Evolutionary conservation across 1,140 invertebrate species (phyloP), one percentile per base, ranked within the genome.

Genomic region (Glossosoma conforme): DNA sequence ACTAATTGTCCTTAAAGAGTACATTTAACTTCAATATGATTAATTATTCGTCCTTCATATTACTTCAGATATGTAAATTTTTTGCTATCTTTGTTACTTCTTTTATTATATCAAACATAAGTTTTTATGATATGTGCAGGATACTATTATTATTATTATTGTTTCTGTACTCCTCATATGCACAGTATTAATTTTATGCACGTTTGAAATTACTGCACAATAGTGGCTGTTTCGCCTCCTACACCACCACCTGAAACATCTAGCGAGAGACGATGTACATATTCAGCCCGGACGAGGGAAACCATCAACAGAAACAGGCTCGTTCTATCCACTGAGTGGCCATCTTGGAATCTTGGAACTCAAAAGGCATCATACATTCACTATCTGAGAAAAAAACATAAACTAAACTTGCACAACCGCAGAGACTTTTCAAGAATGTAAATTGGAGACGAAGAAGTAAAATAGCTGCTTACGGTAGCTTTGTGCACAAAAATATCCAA

Each of bases 261-360:
- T 19, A 28, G 2, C 32, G n/a, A 2, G 11, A 32, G 20, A 20
- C 20, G 28, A 21, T 44, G 25, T 20, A n/a, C 3, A 35, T 21
- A 50, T 17, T 35, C 25, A 35, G 4, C 42, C 11, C 52, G 28
- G 22, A 52, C 54, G 2, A 46, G 41, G 33, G 54, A 56, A 2
- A 50, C 37, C 4, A 36, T 56, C 9, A 46, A 52, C 15, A 44
- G 49, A 44, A 56, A 56, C 35, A 52, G 44, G 44, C 33, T 52
- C 22, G n/a, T 52, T 21, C 44, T 56, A 4, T 44, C 49, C 9
- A 36, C 25, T 6, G 40, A 41, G 3, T 56, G 54, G 54, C 44
- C 49, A 13, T 43, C 44, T 13, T 50, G 54, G 49, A 38, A 43
- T 49, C 20, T 15, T 25, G 30, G 21, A 14, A 38, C 30, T 9